phyloP scores from a whole-genome alignment of 2,113 vertebrate genomes.

The Phocoena phocoena region DNA sequence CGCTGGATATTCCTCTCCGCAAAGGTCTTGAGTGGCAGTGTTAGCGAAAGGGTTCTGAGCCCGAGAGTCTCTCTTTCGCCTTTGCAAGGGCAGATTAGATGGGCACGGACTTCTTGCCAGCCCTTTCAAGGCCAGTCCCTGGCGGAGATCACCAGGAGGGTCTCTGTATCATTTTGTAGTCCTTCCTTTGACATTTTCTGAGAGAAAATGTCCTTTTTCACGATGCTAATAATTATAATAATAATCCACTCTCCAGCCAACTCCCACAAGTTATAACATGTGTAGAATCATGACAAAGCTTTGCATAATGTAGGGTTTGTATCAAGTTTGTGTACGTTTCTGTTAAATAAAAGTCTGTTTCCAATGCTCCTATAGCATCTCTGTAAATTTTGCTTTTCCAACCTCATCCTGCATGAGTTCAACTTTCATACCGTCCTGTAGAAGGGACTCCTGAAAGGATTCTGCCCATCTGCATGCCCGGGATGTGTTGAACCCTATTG shows the following conservation, averaged over 20 bases:
- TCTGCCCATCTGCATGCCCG: conserved; percentile 21
- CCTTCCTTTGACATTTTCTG: conserved; percentile 59
- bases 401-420: conserved; percentile 30
- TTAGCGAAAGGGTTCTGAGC: neutral
- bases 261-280: conserved; percentile 60
- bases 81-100: neutral
- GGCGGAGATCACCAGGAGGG: neutral
- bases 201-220: conserved; percentile 63
- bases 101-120: neutral
- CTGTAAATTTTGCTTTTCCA: conserved; percentile 81
- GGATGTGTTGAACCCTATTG: neutral
- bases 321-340: conserved; percentile 79
- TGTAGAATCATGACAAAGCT: conserved; percentile 78
- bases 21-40: conserved; percentile 15
- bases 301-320: conserved; percentile 77
- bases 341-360: conserved; percentile 84
- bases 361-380: conserved; percentile 71
- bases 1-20: neutral
- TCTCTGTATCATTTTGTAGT: conserved; percentile 29
- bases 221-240: conserved; percentile 65
- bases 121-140: neutral
- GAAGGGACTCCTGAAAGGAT: conserved; percentile 58
- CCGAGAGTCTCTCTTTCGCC: neutral
- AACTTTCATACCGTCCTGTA: neutral
- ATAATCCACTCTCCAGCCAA: conserved; percentile 40